Conservation (phyloP, 2,113 vertebrate genomes). For the Atrichornis clamosus region DNA sequence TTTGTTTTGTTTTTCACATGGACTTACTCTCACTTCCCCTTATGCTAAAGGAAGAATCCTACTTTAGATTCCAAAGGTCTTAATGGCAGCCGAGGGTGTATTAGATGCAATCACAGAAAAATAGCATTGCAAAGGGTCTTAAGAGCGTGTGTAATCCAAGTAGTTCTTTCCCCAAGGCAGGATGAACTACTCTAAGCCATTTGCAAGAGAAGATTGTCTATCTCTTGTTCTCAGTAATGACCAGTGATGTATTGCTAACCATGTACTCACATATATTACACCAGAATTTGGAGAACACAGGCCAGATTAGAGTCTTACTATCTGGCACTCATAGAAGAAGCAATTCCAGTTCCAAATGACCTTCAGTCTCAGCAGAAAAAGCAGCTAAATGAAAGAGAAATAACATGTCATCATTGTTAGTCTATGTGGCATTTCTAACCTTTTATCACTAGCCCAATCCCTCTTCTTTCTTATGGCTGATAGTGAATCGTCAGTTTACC, state of each 20-base stretch:
- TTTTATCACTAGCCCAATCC: neutral
- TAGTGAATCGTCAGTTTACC: neutral
- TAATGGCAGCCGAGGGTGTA: neutral
- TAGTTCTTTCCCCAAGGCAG: neutral
- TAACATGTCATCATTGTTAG: neutral
- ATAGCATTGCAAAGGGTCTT: neutral
- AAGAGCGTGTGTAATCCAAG: neutral
- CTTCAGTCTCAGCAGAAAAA: neutral
- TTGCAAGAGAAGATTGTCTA: neutral
- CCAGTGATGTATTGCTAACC: neutral
- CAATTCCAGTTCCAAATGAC: neutral
- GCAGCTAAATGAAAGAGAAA: neutral
- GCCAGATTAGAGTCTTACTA: neutral
- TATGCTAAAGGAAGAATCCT: neutral
- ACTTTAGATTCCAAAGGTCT: neutral
- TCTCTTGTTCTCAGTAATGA: slow-evolving; percentile 7
- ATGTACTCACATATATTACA: neutral
- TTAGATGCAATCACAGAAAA: slow-evolving; percentile 8
- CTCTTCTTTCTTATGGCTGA: neutral
- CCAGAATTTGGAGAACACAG: neutral
- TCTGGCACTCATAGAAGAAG: neutral
- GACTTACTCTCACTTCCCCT: too few relatives aligned
- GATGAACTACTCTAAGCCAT: slow-evolving; percentile 20
- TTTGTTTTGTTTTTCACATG: neutral
- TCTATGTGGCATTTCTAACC: neutral